Evolutionary conservation across 2,113 vertebrate species (phyloP), one percentile per base, ranked within the genome.

Genomic region (Formicarius rufipectus): DNA sequence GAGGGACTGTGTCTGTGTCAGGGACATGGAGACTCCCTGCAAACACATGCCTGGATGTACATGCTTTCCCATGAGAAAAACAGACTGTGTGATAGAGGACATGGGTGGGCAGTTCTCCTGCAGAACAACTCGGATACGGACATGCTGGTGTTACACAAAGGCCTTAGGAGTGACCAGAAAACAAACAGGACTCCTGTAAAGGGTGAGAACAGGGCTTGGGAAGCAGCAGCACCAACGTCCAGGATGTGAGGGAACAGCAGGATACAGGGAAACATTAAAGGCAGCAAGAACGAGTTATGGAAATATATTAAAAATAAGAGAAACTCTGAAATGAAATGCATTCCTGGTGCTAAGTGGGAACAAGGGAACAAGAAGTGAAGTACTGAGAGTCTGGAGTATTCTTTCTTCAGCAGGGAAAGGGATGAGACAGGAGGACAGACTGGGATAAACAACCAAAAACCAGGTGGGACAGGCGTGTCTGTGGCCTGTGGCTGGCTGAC

Each of bases 231-330:
- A 47, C 20, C 28, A 35, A 6, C 0, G 3, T 13, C 17, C 3
- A 5, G 78, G 68, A 23, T 12, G 74, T 3, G 87, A 72, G 90
- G 60, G 78, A 80, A 56, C 0, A 1, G 75, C 75, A 73, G 68
- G 58, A 49, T 12, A 22, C 40, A 37, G 74, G 42, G 15, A 20
- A 69, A 66, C 94, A 85, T 80, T 45, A 92, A 92, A 94, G 92
- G 66, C 79, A 53, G 71, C 17, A 10, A 33, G 79, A 96, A 90
- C 18, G 2, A 50, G 88, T 96, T 97, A 92, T 93, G 94, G 95
- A 95, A 95, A 95, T 90, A 1, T 42, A 77, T 92, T 66, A 73
- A 42, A 97, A 93, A 24, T 18, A 88, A 90, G 78, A 90, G 85
- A 85, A 87, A 76, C 82, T 71, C 63, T n/a, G 53, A 25, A 76